Evolutionary conservation across 2,113 vertebrate genomes (phyloP).

Genomic region (Myotis yumanensis): DNA sequence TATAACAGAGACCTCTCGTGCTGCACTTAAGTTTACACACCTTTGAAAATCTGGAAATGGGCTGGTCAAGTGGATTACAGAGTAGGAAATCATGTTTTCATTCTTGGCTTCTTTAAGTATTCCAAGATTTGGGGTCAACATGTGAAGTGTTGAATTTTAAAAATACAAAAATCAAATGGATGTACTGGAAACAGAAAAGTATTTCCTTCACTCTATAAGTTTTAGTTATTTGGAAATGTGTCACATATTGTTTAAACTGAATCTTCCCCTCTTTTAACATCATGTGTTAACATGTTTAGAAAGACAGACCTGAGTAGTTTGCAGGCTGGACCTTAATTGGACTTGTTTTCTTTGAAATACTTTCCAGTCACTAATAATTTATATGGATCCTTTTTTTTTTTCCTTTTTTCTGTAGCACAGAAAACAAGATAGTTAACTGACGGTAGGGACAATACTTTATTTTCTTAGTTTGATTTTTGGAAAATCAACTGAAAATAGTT

Average conservation of each 20-base stretch:
- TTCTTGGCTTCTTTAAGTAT: constrained; percentile 82
- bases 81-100: constrained; percentile 84
- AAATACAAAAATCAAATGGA: constrained; percentile 82
- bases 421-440: constrained; percentile 67
- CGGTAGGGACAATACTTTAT: constrained; percentile 61
- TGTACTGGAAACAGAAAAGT: constrained; percentile 82
- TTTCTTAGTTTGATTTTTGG: constrained; percentile 74
- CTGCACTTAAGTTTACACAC: constrained; percentile 89
- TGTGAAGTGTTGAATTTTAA: constrained; percentile 81
- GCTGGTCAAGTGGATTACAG: constrained; percentile 87
- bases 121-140: constrained; percentile 82
- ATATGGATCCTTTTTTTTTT: constrained; percentile 6
- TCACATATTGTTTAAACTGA: constrained; percentile 89
- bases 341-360: constrained; percentile 79
- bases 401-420: constrained; percentile 74
- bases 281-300: constrained; percentile 81
- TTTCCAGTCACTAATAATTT: constrained; percentile 79
- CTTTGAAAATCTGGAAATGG: constrained; percentile 85
- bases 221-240: constrained; percentile 90
- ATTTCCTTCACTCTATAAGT: constrained; percentile 83
- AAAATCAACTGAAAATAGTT: constrained; percentile 72
- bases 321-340: constrained; percentile 80
- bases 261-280: constrained; percentile 75
- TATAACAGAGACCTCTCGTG: constrained; percentile 83
- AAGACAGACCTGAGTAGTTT: constrained; percentile 78